phyloP scores from a whole-genome alignment of 2,113 vertebrate species.

The Platichthys flesus region DNA sequence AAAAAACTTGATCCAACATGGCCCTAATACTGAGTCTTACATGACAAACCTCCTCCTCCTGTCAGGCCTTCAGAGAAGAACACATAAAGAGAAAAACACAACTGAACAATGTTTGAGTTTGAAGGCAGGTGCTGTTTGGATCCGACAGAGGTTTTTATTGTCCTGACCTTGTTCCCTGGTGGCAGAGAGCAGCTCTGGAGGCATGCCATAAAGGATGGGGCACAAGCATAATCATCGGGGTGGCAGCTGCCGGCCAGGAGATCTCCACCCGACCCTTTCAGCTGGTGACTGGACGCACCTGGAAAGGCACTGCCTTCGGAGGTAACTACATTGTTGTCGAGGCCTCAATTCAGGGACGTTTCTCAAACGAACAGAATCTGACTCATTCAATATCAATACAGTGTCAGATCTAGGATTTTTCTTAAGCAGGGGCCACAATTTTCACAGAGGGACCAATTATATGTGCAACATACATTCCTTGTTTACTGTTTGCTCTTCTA shows the following conservation, averaged over 20 bases:
- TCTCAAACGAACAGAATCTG: not conserved
- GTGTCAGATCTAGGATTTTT: not conserved
- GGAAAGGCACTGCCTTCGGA: slow-evolving; percentile 87
- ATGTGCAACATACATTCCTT: too few relatives aligned
- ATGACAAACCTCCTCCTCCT: too few relatives aligned
- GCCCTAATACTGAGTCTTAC: too few relatives aligned
- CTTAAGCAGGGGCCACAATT: not conserved
- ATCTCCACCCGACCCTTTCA: slow-evolving; percentile 84
- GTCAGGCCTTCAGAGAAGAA: too few relatives aligned
- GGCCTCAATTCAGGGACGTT: not conserved
- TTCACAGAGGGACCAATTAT: too few relatives aligned
- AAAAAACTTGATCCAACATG: too few relatives aligned
- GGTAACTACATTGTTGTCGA: slow-evolving; percentile 61
- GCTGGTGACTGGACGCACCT: slow-evolving; percentile 84
- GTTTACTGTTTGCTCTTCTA: too few relatives aligned
- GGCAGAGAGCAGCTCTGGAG: slow-evolving; percentile 84
- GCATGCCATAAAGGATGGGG: slow-evolving; percentile 83
- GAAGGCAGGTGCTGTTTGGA: not conserved
- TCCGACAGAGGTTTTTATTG: not conserved
- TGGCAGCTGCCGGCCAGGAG: slow-evolving; percentile 74
- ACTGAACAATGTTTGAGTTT: not conserved
- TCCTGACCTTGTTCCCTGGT: slow-evolving; percentile 13
- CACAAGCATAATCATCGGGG: slow-evolving; percentile 85
- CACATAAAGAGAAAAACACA: not conserved
- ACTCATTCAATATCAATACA: not conserved